These are phyloP conservation scores for Morpho achilles DNA, from an alignment of 2,888 invertebrate genomes.

Conservation along the genomic window DNA sequence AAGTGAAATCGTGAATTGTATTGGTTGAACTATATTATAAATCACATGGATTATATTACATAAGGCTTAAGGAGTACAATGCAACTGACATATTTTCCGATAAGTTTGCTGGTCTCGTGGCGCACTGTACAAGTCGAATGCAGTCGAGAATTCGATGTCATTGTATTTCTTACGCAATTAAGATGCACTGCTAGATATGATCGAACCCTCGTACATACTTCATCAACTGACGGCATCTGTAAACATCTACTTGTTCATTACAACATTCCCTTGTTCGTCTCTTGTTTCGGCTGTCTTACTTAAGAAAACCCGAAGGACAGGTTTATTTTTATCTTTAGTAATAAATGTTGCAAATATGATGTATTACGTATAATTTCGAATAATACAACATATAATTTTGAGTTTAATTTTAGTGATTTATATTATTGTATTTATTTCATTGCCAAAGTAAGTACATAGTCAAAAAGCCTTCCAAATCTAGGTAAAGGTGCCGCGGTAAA, in stretches of 20 bases:
- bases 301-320: slow-evolving; percentile 1
- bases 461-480: too few relatives aligned
- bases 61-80: slow-evolving; percentile 5
- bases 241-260: slow-evolving; percentile 24
- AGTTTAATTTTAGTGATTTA: neutral
- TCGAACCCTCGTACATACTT: slow-evolving; percentile 34
- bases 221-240: slow-evolving; percentile 27
- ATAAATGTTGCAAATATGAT: neutral
- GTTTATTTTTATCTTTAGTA: slow-evolving; percentile 1
- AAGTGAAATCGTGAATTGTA: slow-evolving; percentile 26
- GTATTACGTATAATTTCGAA: too few relatives aligned
- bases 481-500: too few relatives aligned
- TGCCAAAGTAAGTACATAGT: too few relatives aligned
- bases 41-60: slow-evolving; percentile 4
- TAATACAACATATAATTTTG: neutral
- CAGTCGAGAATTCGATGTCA: slow-evolving; percentile 38
- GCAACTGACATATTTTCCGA: neutral
- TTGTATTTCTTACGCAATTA: slow-evolving; percentile 53
- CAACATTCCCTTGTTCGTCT: slow-evolving; percentile 17
- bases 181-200: slow-evolving; percentile 50
- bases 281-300: slow-evolving; percentile 12
- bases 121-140: slow-evolving; percentile 31
- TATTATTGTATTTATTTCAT: too few relatives aligned
- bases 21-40: slow-evolving; percentile 7
- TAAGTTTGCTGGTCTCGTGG: neutral